Percentiles rank a stretch among this genome's conserved stretches.
Evolutionary conservation across 2,113 vertebrate species (phyloP).

Genomic region (Carassius auratus): DNA sequence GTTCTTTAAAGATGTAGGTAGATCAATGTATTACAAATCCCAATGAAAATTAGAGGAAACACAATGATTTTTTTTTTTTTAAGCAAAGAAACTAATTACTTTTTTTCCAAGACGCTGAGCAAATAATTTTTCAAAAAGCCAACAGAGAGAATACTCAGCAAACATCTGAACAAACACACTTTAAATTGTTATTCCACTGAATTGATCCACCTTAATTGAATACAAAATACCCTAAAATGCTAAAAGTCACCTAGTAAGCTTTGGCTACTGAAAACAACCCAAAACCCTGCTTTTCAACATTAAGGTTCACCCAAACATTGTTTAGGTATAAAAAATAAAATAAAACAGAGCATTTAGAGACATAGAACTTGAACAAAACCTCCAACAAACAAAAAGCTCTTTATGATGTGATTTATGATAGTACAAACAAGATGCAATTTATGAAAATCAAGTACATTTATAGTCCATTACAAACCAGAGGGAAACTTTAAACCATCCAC

Average conservation of each 20-base stretch:
- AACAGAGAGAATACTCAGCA: neutral
- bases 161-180: constrained; percentile 31
- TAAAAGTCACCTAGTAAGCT: neutral
- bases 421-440: neutral
- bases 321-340: no score
- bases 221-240: neutral
- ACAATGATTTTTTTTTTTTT: neutral
- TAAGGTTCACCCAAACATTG: neutral
- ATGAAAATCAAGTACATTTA: neutral
- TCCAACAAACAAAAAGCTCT: neutral
- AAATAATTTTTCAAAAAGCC: neutral
- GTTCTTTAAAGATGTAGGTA: constrained; percentile 13
- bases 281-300: neutral
- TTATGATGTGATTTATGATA: neutral
- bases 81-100: constrained; percentile 12
- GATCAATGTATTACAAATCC: constrained; percentile 21
- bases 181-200: neutral
- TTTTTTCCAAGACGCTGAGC: neutral
- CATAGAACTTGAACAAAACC: neutral
- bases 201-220: neutral
- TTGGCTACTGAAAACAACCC: neutral
- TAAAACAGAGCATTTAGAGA: neutral
- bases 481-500: neutral
- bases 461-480: neutral
- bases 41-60: constrained; percentile 11